Evolutionary conservation across 2,113 vertebrate genomes (phyloP).

Genomic region (Paradoxurus hermaphroditus): DNA sequence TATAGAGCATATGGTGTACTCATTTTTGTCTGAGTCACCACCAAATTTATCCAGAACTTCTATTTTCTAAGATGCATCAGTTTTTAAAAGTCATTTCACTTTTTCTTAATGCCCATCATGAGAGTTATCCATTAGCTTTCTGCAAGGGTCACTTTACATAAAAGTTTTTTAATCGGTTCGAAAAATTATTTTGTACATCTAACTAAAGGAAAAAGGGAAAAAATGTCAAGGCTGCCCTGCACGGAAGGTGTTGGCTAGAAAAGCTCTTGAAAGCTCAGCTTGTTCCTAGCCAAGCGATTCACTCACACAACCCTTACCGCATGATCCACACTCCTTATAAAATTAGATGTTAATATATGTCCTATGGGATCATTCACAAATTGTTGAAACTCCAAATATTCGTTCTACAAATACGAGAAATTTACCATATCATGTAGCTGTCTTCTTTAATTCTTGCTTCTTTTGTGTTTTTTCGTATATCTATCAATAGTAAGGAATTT

Average conservation of each 20-base stretch:
- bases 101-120: neutral
- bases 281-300: neutral
- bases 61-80: neutral
- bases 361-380: neutral
- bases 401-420: neutral
- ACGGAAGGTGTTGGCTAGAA: neutral
- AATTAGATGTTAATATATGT: neutral
- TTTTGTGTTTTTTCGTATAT: neutral
- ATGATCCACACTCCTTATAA: neutral
- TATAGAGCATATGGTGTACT: constrained; percentile 40
- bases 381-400: neutral
- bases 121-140: neutral
- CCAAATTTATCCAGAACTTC: neutral
- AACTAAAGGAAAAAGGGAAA: neutral
- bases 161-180: neutral
- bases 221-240: neutral
- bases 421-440: neutral
- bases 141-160: neutral
- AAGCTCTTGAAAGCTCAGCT: neutral
- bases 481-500: neutral
- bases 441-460: neutral
- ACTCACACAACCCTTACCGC: neutral
- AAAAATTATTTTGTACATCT: neutral
- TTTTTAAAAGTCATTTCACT: constrained; percentile 1
- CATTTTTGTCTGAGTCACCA: constrained; percentile 47